phyloP scores from a whole-genome alignment of 2,113 vertebrate genomes.

The Vulpes ferrilata region DNA sequence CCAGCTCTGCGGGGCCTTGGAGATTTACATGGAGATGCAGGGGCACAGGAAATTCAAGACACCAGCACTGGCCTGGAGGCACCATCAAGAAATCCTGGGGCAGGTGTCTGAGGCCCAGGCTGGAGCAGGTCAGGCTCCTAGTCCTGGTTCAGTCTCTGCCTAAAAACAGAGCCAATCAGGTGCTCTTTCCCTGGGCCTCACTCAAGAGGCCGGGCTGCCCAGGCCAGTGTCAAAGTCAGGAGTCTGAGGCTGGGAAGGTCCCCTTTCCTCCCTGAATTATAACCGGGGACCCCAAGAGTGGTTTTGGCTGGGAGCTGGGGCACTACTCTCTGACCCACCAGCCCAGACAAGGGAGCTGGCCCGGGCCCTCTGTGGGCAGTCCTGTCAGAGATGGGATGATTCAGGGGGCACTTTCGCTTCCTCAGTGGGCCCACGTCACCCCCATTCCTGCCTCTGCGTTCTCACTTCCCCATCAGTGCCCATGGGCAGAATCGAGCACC shows the following conservation, averaged over 20 bases:
- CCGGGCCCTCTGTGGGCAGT: neutral
- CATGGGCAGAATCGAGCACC: neutral
- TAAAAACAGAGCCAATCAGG: neutral
- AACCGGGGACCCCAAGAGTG: neutral
- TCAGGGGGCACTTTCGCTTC: neutral
- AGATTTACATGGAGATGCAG: neutral
- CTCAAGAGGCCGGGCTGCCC: neutral
- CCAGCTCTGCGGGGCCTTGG: neutral
- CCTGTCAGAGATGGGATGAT: neutral
- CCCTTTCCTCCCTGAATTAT: neutral
- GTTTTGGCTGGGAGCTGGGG: neutral
- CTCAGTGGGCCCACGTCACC: neutral
- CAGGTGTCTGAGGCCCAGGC: neutral
- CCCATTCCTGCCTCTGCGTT: neutral
- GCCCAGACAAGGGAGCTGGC: neutral
- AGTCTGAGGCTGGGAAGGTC: neutral
- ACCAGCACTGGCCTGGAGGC: neutral
- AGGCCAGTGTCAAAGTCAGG: neutral
- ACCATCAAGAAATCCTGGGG: neutral
- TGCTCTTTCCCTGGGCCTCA: neutral
- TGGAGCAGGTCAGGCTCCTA: neutral
- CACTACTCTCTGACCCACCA: neutral
- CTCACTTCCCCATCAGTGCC: constrained; percentile 12
- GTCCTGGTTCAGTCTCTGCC: neutral
- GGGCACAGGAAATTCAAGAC: neutral